A percentile compares a stretch with the other conserved stretches of the same genome.
Evolutionary conservation across 2,797 vertebrate genomes (phyloP).

Genomic region (Ispidina lecontei): DNA sequence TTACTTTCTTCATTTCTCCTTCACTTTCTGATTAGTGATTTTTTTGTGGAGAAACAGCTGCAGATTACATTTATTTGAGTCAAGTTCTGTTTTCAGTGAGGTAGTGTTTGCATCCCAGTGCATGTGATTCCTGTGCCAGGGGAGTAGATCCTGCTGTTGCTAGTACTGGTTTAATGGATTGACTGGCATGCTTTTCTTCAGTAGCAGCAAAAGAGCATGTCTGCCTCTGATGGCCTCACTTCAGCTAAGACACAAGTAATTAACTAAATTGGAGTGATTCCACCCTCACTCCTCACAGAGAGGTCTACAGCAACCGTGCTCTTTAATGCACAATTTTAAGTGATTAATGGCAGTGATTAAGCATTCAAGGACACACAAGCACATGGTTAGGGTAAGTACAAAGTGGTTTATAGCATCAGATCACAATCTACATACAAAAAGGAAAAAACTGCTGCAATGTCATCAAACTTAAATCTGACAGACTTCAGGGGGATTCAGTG

Average conservation of each 20-base stretch:
- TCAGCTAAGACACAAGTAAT: background rate
- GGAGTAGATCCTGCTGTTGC: background rate
- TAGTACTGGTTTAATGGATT: background rate
- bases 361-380: background rate
- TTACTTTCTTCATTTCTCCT: constrained; percentile 1
- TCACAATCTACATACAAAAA: background rate
- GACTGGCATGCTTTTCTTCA: background rate
- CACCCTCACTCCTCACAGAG: background rate
- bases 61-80: background rate
- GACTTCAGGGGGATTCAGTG: background rate
- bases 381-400: background rate
- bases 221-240: background rate
- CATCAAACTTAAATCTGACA: background rate
- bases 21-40: background rate
- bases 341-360: background rate
- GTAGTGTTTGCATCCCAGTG: background rate
- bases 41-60: background rate
- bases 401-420: background rate
- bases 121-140: background rate
- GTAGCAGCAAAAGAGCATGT: background rate
- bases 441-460: background rate
- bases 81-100: background rate
- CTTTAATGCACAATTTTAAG: background rate
- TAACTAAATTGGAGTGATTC: background rate
- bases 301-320: background rate